Evolutionary conservation across 2,113 vertebrate genomes (phyloP).

Genomic region (Aspidoscelis tigris): DNA sequence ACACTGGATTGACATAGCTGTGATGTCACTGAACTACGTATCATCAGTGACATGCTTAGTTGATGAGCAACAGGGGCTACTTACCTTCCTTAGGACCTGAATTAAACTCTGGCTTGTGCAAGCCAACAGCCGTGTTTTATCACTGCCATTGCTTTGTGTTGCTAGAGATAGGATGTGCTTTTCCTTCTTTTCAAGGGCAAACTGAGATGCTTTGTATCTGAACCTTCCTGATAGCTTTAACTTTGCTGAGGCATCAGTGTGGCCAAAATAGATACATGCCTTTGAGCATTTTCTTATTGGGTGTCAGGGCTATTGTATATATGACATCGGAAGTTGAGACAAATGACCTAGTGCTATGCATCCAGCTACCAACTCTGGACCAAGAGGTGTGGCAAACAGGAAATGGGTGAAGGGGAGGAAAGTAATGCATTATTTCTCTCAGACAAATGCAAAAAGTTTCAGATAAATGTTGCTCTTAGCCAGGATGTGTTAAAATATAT

Average conservation of each 20-base stretch:
- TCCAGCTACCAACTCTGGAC: neutral
- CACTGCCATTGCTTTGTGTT: neutral
- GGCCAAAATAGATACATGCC: conserved; percentile 14
- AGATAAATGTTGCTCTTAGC: neutral
- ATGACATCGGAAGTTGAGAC: conserved; percentile 8
- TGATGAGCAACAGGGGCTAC: neutral
- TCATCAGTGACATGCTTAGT: neutral
- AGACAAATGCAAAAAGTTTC: neutral
- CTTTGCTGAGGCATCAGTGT: neutral
- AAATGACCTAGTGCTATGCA: neutral
- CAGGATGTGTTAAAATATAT: too few species aligned
- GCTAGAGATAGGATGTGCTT: neutral
- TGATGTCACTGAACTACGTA: neutral
- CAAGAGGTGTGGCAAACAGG: neutral
- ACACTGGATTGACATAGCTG: too few species aligned
- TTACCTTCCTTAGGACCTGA: neutral
- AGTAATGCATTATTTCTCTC: neutral
- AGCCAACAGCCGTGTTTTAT: neutral
- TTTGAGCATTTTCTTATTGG: conserved; percentile 36
- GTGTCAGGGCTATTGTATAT: conserved; percentile 5
- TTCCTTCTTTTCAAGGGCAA: neutral
- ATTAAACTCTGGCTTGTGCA: neutral
- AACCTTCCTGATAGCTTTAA: neutral
- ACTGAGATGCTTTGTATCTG: neutral
- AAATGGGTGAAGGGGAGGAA: neutral